Conservation (phyloP, 1,140 invertebrate species). For the Hylaeus volcanicus region DNA sequence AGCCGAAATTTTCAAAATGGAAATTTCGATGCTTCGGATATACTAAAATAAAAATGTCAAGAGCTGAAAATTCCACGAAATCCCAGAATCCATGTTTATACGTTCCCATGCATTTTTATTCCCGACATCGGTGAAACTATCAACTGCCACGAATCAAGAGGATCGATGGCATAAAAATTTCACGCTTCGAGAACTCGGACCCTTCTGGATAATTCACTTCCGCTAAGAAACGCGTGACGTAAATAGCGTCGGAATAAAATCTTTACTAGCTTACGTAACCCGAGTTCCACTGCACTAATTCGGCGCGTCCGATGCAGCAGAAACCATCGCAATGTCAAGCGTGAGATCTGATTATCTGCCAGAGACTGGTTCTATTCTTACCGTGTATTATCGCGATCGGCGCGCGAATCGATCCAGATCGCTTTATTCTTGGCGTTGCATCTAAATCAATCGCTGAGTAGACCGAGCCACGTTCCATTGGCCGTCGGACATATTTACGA, state of each 20-base stretch:
- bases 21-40: too few relatives aligned
- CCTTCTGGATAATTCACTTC: too few relatives aligned
- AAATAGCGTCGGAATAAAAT: not conserved
- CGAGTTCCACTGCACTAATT: not conserved
- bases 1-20: too few relatives aligned
- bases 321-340: slow-evolving; percentile 17
- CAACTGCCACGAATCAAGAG: too few relatives aligned
- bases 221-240: too few relatives aligned
- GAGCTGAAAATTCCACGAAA: too few relatives aligned
- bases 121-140: too few relatives aligned
- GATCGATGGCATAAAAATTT: too few relatives aligned
- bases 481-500: slow-evolving; percentile 12
- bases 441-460: slow-evolving; percentile 47
- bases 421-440: slow-evolving; percentile 20
- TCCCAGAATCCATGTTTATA: too few relatives aligned
- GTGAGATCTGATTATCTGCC: slow-evolving; percentile 26
- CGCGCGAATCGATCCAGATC: slow-evolving; percentile 23
- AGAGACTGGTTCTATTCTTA: slow-evolving; percentile 43
- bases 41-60: too few relatives aligned
- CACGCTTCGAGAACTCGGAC: too few relatives aligned
- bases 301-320: not conserved
- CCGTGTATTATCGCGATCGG: slow-evolving; percentile 38
- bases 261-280: not conserved
- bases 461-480: slow-evolving; percentile 34
- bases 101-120: too few relatives aligned